phyloP scores from a whole-genome alignment of 1,140 invertebrate species.

The Lutraria rhynchaena region DNA sequence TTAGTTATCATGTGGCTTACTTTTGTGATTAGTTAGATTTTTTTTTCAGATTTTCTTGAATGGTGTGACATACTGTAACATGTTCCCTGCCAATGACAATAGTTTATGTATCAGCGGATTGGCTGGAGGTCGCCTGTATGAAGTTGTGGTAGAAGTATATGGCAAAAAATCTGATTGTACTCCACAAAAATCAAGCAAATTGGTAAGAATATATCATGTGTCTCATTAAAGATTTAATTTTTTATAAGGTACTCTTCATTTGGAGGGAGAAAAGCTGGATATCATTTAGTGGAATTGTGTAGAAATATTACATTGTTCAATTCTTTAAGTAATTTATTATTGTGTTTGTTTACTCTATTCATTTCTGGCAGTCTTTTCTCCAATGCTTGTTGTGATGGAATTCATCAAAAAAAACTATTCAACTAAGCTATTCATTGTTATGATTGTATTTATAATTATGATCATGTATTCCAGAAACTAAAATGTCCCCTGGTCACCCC shows the following conservation, averaged over 20 bases:
- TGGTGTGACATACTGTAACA: conserved; percentile 79
- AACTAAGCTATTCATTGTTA: too few species aligned
- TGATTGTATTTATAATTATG: too few species aligned
- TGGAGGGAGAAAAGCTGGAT: too few species aligned
- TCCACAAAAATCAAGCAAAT: conserved; percentile 78
- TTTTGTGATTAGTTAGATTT: conserved; percentile 1
- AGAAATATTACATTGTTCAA: too few species aligned
- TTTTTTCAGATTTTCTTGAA: conserved; percentile 78
- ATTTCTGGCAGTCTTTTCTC: too few species aligned
- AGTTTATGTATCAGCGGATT: conserved; percentile 78
- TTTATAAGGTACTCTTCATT: background rate
- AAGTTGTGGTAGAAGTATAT: conserved; percentile 75
- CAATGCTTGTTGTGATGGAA: too few species aligned
- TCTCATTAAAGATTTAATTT: too few species aligned
- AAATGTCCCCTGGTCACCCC: conserved; percentile 72
- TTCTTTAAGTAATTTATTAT: too few species aligned
- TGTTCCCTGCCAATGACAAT: conserved; percentile 77
- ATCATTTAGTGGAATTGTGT: too few species aligned
- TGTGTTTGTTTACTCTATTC: too few species aligned
- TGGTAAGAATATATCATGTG: too few species aligned
- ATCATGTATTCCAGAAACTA: conserved; percentile 69
- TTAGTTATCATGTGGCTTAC: background rate
- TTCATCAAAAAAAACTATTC: too few species aligned
- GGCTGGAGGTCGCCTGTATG: conserved; percentile 78
- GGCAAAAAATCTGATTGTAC: conserved; percentile 70